A percentile compares a stretch with the other conserved stretches of the same genome.
Evolutionary conservation across 2,888 invertebrate genomes (phyloP).

Genomic region (Tetragonula carbonaria): DNA sequence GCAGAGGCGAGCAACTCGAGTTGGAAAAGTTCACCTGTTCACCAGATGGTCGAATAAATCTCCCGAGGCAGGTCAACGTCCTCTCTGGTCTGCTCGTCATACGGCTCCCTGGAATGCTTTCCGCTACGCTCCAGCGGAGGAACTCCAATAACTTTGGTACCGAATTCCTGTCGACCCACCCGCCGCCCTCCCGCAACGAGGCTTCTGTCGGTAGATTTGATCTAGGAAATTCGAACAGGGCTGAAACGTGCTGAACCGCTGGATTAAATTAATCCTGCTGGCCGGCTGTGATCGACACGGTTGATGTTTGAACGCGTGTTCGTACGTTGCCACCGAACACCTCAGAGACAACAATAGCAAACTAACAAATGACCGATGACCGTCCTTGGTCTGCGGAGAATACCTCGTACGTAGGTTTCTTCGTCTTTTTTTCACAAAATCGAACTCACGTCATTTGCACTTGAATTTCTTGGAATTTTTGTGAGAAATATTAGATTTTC

Average conservation of each 20-base stretch:
- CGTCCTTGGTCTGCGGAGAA: neutral
- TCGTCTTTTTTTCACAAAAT: too few species aligned
- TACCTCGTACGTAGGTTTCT: neutral
- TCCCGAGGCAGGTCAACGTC: slow-evolving; percentile 59
- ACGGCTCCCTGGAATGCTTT: slow-evolving; percentile 52
- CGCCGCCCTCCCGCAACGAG: slow-evolving; percentile 27
- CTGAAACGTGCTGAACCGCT: slow-evolving; percentile 56
- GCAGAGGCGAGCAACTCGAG: neutral
- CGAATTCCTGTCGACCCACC: slow-evolving; percentile 62
- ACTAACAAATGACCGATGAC: slow-evolving; percentile 57
- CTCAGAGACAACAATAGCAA: slow-evolving; percentile 50
- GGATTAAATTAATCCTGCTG: slow-evolving; percentile 63
- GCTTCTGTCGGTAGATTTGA: slow-evolving; percentile 63
- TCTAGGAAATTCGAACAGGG: slow-evolving; percentile 62
- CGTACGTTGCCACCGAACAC: neutral
- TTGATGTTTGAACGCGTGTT: slow-evolving; percentile 26
- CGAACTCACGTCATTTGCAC: too few species aligned
- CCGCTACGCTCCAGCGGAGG: slow-evolving; percentile 52
- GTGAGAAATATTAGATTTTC: too few species aligned
- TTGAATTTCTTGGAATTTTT: too few species aligned
- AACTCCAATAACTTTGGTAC: slow-evolving; percentile 68
- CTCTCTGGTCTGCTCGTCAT: slow-evolving; percentile 39
- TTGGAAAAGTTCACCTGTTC: slow-evolving; percentile 52
- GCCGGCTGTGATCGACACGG: slow-evolving; percentile 53
- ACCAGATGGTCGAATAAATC: slow-evolving; percentile 57